Evolutionary conservation across 2,113 vertebrate genomes (phyloP).

Genomic region (Coptodon bakossiorum): DNA sequence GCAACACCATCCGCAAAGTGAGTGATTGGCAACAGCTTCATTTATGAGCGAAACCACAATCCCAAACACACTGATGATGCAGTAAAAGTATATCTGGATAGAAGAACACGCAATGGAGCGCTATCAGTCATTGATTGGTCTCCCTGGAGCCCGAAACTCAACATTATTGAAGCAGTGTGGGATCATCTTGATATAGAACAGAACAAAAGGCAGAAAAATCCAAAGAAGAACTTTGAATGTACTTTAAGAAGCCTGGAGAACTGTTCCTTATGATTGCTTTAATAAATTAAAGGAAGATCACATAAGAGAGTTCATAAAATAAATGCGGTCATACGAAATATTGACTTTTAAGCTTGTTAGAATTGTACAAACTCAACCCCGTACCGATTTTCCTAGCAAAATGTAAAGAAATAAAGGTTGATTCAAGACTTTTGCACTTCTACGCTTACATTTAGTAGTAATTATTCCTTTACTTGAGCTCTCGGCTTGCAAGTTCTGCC

Average conservation of each 20-base stretch:
- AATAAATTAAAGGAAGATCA: accelerated
- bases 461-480: not conserved
- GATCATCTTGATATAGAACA: not conserved
- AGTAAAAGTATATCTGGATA: not conserved
- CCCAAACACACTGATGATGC: not conserved
- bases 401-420: not conserved
- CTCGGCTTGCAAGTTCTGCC: not conserved
- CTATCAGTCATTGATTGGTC: accelerated
- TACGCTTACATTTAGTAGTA: not conserved
- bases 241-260: not conserved
- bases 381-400: accelerated
- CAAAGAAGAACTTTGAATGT: not conserved
- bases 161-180: not conserved
- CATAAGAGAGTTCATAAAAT: not conserved
- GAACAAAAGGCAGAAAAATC: not conserved
- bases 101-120: not conserved
- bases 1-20: not conserved
- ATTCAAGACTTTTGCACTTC: not conserved
- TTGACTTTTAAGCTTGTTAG: not conserved
- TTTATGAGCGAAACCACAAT: not conserved
- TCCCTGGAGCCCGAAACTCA: not conserved
- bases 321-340: not conserved
- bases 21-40: not conserved
- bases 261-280: not conserved
- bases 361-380: accelerated